These are phyloP conservation scores for Drosophila mauritiana DNA, from an alignment of 1,140 invertebrate species.

Conservation along the genomic window DNA sequence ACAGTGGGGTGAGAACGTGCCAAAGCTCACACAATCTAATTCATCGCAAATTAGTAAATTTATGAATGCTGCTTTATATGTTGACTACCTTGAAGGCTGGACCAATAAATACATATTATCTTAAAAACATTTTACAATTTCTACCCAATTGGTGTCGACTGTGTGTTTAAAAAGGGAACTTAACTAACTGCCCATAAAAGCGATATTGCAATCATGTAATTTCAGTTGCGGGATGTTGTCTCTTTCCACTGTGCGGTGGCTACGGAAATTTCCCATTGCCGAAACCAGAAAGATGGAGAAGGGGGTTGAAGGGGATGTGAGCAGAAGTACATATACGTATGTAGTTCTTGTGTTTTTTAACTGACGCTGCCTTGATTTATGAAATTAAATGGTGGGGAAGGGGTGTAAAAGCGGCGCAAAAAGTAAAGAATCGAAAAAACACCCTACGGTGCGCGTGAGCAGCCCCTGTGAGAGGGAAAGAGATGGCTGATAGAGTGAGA, in stretches of 20 bases:
- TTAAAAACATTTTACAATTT: too few relatives aligned
- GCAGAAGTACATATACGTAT: not conserved
- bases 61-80: not conserved
- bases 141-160: too few relatives aligned
- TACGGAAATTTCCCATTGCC: slow-evolving; percentile 72
- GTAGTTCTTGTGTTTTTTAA: slow-evolving; percentile 54
- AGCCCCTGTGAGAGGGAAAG: slow-evolving; percentile 3
- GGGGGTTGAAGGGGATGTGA: slow-evolving; percentile 7
- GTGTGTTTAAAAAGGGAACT: not conserved
- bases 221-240: not conserved
- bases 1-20: slow-evolving; percentile 17
- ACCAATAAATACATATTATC: too few relatives aligned
- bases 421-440: slow-evolving; percentile 6
- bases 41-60: not conserved
- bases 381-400: slow-evolving; percentile 32
- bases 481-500: not conserved
- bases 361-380: slow-evolving; percentile 57
- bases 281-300: slow-evolving; percentile 25
- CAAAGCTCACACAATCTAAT: not conserved
- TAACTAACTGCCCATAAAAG: slow-evolving; percentile 1
- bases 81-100: too few relatives aligned
- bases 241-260: slow-evolving; percentile 34
- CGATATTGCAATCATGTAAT: not conserved
- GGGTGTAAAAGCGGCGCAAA: slow-evolving; percentile 11
- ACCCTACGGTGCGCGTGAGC: slow-evolving; percentile 47